A percentile compares a stretch with the other conserved stretches of the same genome.
These are phyloP conservation scores for Vulpes lagopus DNA, from an alignment of 2,113 vertebrate genomes.

Conservation along the genomic window DNA sequence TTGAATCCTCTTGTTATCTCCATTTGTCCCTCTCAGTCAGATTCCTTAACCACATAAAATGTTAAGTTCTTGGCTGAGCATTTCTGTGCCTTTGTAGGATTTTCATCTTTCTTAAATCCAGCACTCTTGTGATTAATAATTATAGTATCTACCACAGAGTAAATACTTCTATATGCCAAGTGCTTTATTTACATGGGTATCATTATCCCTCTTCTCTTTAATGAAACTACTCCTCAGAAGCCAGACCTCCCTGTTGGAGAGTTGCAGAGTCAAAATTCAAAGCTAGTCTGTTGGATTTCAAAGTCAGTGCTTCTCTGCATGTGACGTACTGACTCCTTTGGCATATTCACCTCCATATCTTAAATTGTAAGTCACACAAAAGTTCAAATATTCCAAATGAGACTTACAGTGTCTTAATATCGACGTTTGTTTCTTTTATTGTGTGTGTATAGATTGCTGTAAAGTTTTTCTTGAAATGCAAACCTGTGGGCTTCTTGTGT, in stretches of 20 bases:
- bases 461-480: conserved; percentile 31
- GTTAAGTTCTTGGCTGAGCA: background rate
- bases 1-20: background rate
- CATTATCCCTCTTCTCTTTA: background rate
- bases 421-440: background rate
- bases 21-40: background rate
- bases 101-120: conserved; percentile 23
- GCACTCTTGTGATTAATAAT: background rate
- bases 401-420: background rate
- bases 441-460: background rate
- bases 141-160: background rate
- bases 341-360: background rate
- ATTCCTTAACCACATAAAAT: background rate
- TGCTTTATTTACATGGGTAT: background rate
- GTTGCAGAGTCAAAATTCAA: background rate
- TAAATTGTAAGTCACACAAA: background rate
- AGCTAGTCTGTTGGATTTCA: background rate
- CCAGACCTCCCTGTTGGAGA: background rate
- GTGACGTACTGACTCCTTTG: background rate
- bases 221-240: background rate
- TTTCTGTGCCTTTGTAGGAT: background rate
- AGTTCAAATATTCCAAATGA: background rate
- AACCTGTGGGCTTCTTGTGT: background rate
- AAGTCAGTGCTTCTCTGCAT: background rate
- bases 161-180: background rate